These are phyloP conservation scores for Globodera ellingtonae DNA, from an alignment of 1,140 invertebrate genomes.

Conservation along the genomic window DNA sequence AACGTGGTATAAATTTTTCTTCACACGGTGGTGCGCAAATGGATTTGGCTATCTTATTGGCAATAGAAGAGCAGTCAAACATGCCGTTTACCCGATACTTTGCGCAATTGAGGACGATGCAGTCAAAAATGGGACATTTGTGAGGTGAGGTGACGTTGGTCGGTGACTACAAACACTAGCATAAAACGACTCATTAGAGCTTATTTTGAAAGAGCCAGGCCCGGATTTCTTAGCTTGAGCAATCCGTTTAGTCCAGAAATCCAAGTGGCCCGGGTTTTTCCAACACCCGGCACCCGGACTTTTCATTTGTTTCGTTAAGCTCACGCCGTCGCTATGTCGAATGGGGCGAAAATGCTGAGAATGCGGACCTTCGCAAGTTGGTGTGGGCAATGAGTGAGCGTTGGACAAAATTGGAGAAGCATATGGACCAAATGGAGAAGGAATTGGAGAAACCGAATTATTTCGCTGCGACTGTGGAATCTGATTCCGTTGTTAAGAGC, in stretches of 20 bases:
- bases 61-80: slow-evolving; percentile 36
- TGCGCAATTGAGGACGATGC: slow-evolving; percentile 57
- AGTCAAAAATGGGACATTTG: slow-evolving; percentile 47
- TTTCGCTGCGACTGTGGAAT: neutral
- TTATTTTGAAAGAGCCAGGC: slow-evolving; percentile 3
- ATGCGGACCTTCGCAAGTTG: slow-evolving; percentile 41
- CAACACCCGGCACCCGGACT: no score
- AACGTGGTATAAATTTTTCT: slow-evolving; percentile 55
- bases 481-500: neutral
- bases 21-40: slow-evolving; percentile 52
- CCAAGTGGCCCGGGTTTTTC: no score
- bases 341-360: slow-evolving; percentile 49
- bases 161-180: no score
- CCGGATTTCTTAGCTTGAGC: no score
- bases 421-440: slow-evolving; percentile 24
- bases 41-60: slow-evolving; percentile 42
- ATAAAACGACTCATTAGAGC: no score
- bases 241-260: no score
- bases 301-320: slow-evolving; percentile 31
- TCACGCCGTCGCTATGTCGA: slow-evolving; percentile 36
- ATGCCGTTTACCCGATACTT: slow-evolving; percentile 54
- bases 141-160: slow-evolving; percentile 37
- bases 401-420: slow-evolving; percentile 47
- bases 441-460: slow-evolving; percentile 11
- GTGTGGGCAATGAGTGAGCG: slow-evolving; percentile 55